Evolutionary conservation across 2,888 invertebrate genomes (phyloP).

Genomic region (Drosophila recens): DNA sequence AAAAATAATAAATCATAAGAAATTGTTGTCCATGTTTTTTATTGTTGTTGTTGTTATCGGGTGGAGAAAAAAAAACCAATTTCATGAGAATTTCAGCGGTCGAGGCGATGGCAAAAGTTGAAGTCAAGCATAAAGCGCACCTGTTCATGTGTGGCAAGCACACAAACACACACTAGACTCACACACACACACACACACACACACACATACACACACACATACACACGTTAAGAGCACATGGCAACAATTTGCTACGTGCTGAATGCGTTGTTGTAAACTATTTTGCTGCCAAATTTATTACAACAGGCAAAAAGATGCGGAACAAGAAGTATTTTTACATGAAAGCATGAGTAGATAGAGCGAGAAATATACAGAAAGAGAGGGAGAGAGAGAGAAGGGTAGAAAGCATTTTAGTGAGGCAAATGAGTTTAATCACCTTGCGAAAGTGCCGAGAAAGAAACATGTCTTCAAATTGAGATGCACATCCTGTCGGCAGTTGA

Average conservation of each 20-base stretch:
- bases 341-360: slow-evolving; percentile 5
- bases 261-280: slow-evolving; percentile 70
- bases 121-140: slow-evolving; percentile 74
- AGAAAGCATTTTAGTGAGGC: slow-evolving; percentile 16
- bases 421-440: slow-evolving; percentile 81
- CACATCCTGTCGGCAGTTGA: slow-evolving; percentile 65
- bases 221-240: slow-evolving; percentile 40
- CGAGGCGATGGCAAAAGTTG: slow-evolving; percentile 58
- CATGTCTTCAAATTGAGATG: slow-evolving; percentile 55
- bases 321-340: slow-evolving; percentile 33
- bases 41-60: slow-evolving; percentile 25
- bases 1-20: slow-evolving; percentile 74
- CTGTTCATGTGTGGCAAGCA: slow-evolving; percentile 60
- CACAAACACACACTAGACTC: slow-evolving; percentile 10
- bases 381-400: not conserved
- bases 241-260: slow-evolving; percentile 75
- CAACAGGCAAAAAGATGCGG: slow-evolving; percentile 41
- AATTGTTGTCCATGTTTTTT: slow-evolving; percentile 30
- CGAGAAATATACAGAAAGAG: not conserved
- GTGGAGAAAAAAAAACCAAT: slow-evolving; percentile 63
- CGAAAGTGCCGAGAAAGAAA: slow-evolving; percentile 58
- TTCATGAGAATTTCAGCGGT: slow-evolving; percentile 50
- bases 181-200: no score
- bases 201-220: slow-evolving; percentile 16
- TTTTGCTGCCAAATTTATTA: slow-evolving; percentile 66